Conservation (phyloP, 2,797 vertebrate genomes). For the Cryptoblepharus egeriae region DNA sequence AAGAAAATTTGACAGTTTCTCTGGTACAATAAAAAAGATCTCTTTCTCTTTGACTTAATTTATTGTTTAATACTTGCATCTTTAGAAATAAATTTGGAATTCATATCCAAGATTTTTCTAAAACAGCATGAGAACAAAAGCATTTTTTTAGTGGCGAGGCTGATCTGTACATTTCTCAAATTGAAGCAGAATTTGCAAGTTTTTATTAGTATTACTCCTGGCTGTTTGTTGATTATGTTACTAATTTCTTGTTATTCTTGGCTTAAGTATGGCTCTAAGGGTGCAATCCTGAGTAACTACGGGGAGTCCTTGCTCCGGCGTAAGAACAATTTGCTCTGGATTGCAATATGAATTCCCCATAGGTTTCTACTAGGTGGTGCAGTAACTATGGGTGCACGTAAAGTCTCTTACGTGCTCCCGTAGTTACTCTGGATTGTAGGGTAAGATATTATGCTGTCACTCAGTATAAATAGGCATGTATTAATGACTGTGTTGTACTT, state of each 20-base stretch:
- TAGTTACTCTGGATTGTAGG: too few species aligned
- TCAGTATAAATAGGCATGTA: background rate
- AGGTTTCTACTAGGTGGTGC: too few species aligned
- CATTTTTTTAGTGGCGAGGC: background rate
- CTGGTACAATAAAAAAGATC: background rate
- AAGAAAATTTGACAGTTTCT: conserved; percentile 5
- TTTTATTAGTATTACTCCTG: conserved; percentile 1
- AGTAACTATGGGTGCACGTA: too few species aligned
- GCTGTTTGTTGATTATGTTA: background rate
- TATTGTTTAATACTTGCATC: background rate
- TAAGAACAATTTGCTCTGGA: too few species aligned
- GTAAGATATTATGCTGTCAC: background rate
- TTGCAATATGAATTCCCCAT: too few species aligned
- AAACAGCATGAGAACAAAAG: background rate
- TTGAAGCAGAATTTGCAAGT: background rate
- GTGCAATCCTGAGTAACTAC: too few species aligned
- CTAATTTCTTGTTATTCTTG: conserved; percentile 4
- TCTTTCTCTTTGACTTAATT: conserved; percentile 10
- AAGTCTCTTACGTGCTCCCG: too few species aligned
- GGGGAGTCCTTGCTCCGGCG: too few species aligned
- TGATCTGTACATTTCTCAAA: background rate
- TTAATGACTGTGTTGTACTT: background rate
- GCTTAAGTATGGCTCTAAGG: background rate
- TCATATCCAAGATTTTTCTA: background rate
- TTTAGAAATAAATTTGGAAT: conserved; percentile 3